These are phyloP conservation scores for Pteronotus mesoamericanus DNA, from an alignment of 2,797 vertebrate genomes.

Conservation along the genomic window DNA sequence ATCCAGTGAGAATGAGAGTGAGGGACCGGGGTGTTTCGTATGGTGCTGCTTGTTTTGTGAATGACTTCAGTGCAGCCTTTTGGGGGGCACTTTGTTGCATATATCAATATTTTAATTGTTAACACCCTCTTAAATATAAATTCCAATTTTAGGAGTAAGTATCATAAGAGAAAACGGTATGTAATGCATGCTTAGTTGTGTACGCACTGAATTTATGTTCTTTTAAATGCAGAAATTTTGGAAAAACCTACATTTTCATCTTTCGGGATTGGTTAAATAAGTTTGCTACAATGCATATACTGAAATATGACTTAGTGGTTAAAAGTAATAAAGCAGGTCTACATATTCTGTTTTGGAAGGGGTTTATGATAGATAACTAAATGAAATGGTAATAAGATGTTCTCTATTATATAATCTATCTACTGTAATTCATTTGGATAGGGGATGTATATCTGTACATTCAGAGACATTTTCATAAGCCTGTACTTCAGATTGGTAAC, in stretches of 20 bases:
- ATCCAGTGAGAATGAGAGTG: not conserved
- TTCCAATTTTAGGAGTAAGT: not conserved
- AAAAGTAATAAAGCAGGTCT: not conserved
- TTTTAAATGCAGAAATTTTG: not conserved
- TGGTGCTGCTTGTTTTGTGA: not conserved
- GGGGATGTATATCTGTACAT: not conserved
- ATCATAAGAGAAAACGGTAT: not conserved
- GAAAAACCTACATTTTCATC: not conserved
- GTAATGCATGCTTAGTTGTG: not conserved
- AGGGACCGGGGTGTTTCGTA: not conserved
- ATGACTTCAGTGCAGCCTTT: not conserved
- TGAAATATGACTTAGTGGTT: not conserved
- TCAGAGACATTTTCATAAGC: not conserved
- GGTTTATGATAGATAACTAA: not conserved
- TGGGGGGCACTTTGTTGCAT: not conserved
- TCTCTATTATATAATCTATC: not conserved
- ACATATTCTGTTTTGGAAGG: not conserved
- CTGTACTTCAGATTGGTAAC: not conserved
- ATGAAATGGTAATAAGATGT: not conserved
- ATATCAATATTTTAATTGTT: not conserved
- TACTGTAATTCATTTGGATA: not conserved
- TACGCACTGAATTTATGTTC: not conserved
- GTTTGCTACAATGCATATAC: not conserved
- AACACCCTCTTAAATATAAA: not conserved
- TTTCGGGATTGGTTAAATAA: not conserved